phyloP scores from a whole-genome alignment of 92 coral and sea anemone species.

The Umimayanthus chanpuru region DNA sequence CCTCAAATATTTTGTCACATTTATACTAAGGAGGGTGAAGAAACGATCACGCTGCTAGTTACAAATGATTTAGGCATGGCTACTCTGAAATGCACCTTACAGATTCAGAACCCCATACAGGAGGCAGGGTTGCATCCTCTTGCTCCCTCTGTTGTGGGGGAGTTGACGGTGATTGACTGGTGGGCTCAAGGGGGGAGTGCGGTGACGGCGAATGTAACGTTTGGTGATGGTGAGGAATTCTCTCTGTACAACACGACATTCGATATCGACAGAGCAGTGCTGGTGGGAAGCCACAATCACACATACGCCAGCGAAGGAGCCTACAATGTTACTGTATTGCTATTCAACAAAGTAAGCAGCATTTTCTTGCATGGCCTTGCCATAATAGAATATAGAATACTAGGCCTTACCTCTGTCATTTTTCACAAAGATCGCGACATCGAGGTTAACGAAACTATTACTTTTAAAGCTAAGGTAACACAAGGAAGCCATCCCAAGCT shows the following conservation, averaged over 20 bases:
- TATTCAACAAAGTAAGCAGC: slow-evolving; percentile 57
- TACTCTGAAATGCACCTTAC: slow-evolving; percentile 39
- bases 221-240: slow-evolving; percentile 64
- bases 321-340: slow-evolving; percentile 58
- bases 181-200: slow-evolving; percentile 67
- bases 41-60: slow-evolving; percentile 48
- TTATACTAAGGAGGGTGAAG: slow-evolving; percentile 27
- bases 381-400: slow-evolving; percentile 57
- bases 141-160: slow-evolving; percentile 35
- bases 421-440: slow-evolving; percentile 68
- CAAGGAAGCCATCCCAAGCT: slow-evolving; percentile 65
- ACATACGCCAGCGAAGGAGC: slow-evolving; percentile 54
- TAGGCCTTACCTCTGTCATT: slow-evolving; percentile 52
- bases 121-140: slow-evolving; percentile 43
- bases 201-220: slow-evolving; percentile 54
- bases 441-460: slow-evolving; percentile 88
- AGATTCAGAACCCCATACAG: slow-evolving; percentile 45
- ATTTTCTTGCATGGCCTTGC: slow-evolving; percentile 37
- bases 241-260: slow-evolving; percentile 35
- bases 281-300: slow-evolving; percentile 34
- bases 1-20: slow-evolving; percentile 33
- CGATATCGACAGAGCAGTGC: slow-evolving; percentile 19
- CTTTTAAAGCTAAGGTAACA: slow-evolving; percentile 45
- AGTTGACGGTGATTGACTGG: slow-evolving; percentile 62
- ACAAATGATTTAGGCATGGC: slow-evolving; percentile 50